phyloP scores from a whole-genome alignment of 2,888 invertebrate species.

The Lacanobia wlatinum region DNA sequence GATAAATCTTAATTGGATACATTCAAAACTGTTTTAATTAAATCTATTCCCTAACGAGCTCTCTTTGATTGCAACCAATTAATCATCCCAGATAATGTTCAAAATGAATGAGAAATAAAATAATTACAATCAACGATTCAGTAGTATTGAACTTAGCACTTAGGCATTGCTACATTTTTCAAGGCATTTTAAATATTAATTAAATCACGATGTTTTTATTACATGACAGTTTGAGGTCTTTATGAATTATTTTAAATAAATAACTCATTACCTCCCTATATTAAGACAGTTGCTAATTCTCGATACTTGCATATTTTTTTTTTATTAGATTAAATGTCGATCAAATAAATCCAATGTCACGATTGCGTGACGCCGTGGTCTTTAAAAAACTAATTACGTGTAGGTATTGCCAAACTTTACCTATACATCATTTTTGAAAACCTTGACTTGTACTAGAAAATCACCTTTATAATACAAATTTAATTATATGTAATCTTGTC shows the following conservation, averaged over 20 bases:
- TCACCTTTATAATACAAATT: conserved; percentile 21
- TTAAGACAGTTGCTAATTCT: neutral
- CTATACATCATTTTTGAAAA: conserved; percentile 22
- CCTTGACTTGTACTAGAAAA: conserved; percentile 19
- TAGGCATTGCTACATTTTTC: conserved; percentile 1
- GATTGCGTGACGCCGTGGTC: neutral
- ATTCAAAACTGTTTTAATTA: conserved; percentile 11
- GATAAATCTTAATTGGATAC: conserved; percentile 27
- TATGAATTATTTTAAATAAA: conserved; percentile 14
- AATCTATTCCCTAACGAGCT: conserved; percentile 10
- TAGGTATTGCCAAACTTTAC: conserved; percentile 3
- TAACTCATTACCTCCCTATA: neutral
- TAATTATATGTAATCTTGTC: conserved; percentile 20
- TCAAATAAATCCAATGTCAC: conserved; percentile 22
- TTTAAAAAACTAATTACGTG: conserved; percentile 18
- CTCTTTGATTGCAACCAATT: conserved; percentile 10
- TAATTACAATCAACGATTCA: neutral
- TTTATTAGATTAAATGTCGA: conserved; percentile 9
- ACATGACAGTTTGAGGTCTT: conserved; percentile 23
- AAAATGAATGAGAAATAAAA: neutral
- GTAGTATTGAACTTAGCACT: conserved; percentile 1
- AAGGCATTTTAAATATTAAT: conserved; percentile 14
- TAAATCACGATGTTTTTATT: conserved; percentile 5
- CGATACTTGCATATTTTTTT: neutral
- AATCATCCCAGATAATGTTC: conserved; percentile 19